Percentiles rank a stretch among this genome's conserved stretches.
Evolutionary conservation across 2,113 vertebrate genomes (phyloP).

Genomic region (Callorhinus ursinus): DNA sequence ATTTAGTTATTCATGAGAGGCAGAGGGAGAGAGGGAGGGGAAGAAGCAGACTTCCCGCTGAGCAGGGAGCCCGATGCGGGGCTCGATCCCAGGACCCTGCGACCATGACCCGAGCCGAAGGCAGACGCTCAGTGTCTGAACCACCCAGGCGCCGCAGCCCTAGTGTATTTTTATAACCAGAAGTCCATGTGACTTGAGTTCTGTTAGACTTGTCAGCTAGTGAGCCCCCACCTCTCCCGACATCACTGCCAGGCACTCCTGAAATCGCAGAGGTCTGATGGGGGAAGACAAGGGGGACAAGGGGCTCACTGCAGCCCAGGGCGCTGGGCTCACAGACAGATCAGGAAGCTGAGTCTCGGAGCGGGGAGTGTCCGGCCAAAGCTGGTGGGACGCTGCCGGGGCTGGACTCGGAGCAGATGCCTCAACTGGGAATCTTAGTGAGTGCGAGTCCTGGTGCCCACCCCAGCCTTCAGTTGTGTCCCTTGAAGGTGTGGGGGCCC

Average conservation of each 20-base stretch:
- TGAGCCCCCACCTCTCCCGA: neutral
- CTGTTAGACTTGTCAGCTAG: no score
- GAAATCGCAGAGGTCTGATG: neutral
- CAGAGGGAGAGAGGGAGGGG: neutral
- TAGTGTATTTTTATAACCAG: fast-evolving
- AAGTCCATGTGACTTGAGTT: fast-evolving
- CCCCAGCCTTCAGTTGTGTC: fast-evolving
- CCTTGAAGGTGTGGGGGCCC: fast-evolving
- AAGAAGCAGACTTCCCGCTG: neutral
- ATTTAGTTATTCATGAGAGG: neutral
- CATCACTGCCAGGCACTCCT: fast-evolving
- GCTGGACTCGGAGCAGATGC: neutral
- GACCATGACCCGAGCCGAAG: neutral
- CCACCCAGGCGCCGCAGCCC: neutral
- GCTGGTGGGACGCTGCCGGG: fast-evolving
- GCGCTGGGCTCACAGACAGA: fast-evolving
- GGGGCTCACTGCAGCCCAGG: neutral
- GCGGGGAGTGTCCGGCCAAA: fast-evolving
- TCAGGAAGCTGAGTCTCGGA: neutral
- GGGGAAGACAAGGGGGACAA: fast-evolving
- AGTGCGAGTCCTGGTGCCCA: fast-evolving
- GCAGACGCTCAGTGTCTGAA: neutral
- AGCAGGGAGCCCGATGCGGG: neutral
- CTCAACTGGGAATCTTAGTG: fast-evolving
- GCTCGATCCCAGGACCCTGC: neutral